Percentiles rank a stretch among this genome's conserved stretches.
These are phyloP conservation scores for Gisinianus flammeolus DNA, from an alignment of 2,888 invertebrate species.

Conservation along the genomic window DNA sequence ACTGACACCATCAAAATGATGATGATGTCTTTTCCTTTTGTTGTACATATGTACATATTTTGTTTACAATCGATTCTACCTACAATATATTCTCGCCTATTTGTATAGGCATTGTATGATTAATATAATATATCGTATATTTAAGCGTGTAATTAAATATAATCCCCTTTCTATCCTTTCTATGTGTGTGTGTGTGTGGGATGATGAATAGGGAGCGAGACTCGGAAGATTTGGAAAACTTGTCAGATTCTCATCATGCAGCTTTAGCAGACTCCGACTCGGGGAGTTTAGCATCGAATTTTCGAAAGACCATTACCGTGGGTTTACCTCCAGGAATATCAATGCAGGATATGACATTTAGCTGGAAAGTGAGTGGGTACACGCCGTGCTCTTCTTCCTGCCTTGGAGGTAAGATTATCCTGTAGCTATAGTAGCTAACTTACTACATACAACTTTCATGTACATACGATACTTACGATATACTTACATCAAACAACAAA, in stretches of 20 bases:
- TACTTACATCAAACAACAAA: no score
- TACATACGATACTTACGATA: no score
- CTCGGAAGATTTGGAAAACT: slow-evolving; percentile 50
- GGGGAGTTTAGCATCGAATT: slow-evolving; percentile 43
- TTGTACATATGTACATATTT: no score
- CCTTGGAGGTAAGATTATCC: slow-evolving; percentile 71
- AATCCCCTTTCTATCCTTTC: no score
- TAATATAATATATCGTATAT: no score
- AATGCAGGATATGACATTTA: slow-evolving; percentile 57
- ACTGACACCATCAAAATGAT: no score
- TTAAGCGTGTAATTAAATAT: no score
- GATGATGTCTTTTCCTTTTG: no score
- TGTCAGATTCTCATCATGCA: slow-evolving; percentile 54
- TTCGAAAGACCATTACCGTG: slow-evolving; percentile 51
- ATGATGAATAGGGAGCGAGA: slow-evolving; percentile 40
- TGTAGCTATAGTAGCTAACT: not conserved
- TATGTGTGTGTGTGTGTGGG: not conserved
- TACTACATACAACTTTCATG: not conserved
- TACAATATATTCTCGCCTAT: no score
- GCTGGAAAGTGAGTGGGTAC: slow-evolving; percentile 83
- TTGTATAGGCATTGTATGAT: no score
- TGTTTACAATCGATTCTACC: no score
- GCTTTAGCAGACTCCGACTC: slow-evolving; percentile 54
- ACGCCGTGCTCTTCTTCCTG: slow-evolving; percentile 94
- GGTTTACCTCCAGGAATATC: slow-evolving; percentile 58